phyloP scores from a whole-genome alignment of 2,113 vertebrate genomes.

The Pavo muticus region DNA sequence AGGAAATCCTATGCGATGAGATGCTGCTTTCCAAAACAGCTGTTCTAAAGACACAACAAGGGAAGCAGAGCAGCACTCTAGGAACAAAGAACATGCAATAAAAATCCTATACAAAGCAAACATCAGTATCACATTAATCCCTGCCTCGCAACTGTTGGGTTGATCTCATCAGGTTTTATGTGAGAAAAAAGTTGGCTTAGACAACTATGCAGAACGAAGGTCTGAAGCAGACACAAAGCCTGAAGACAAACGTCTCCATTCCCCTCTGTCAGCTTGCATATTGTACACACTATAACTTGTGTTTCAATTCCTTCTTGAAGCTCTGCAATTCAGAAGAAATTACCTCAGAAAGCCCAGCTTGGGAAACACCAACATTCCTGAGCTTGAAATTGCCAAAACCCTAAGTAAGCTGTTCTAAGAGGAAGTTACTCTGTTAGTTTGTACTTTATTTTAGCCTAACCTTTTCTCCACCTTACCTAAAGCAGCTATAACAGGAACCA shows the following conservation, averaged over 20 bases:
- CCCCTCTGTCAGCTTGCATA: not conserved
- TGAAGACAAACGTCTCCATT: too few species aligned
- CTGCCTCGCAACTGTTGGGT: not conserved
- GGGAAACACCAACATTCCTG: not conserved
- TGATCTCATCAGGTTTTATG: not conserved
- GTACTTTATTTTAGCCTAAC: not conserved
- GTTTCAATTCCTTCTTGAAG: not conserved
- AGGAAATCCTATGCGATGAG: not conserved
- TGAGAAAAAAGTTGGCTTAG: not conserved
- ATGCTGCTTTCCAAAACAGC: not conserved
- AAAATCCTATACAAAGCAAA: not conserved
- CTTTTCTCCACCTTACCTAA: not conserved
- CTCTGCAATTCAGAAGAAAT: too few species aligned
- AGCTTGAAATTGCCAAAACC: not conserved
- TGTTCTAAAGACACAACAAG: not conserved
- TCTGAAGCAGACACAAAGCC: not conserved
- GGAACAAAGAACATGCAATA: not conserved
- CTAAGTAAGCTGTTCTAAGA: not conserved
- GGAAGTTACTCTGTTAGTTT: not conserved
- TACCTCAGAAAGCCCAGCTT: not conserved
- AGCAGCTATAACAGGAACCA: not conserved
- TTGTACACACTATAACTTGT: too few species aligned
- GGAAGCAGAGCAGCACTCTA: not conserved
- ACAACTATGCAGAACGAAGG: not conserved
- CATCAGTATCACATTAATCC: not conserved